These are phyloP conservation scores for Alfaro cultratus DNA, from an alignment of 2,797 vertebrate species.

Conservation along the genomic window DNA sequence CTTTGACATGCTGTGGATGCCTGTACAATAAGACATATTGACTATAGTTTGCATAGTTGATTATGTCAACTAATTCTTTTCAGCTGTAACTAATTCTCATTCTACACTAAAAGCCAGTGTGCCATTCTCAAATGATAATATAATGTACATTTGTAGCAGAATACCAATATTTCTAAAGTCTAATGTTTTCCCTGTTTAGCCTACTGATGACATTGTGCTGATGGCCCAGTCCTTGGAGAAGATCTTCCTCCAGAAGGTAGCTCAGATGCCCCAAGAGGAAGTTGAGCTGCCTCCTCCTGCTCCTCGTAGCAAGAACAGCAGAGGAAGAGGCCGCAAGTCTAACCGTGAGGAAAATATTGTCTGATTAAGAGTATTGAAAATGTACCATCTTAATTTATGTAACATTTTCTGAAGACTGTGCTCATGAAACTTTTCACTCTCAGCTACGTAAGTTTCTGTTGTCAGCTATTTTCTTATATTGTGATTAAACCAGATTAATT, in stretches of 20 bases:
- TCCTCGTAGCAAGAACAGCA: slow-evolving; percentile 85
- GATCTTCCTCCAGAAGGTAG: slow-evolving; percentile 94
- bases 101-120: background rate
- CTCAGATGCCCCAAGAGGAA: slow-evolving; percentile 93
- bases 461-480: background rate
- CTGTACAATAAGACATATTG: background rate
- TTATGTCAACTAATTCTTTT: background rate
- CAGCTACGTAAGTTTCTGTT: background rate
- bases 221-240: slow-evolving; percentile 97
- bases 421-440: background rate
- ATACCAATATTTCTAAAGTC: background rate
- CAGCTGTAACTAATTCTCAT: background rate
- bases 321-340: slow-evolving; percentile 82
- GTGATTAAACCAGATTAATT: background rate
- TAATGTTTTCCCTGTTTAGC: slow-evolving; percentile 69
- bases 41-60: background rate
- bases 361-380: background rate
- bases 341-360: slow-evolving; percentile 63
- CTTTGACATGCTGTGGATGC: background rate
- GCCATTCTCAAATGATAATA: background rate
- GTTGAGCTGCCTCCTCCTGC: slow-evolving; percentile 87
- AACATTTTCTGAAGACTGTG: background rate
- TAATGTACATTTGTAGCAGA: background rate
- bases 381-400: background rate
- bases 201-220: slow-evolving; percentile 92